Percentiles rank a stretch among this genome's conserved stretches.
Conservation (phyloP, 1,140 invertebrate genomes). For the Diploscapter pachys region DNA sequence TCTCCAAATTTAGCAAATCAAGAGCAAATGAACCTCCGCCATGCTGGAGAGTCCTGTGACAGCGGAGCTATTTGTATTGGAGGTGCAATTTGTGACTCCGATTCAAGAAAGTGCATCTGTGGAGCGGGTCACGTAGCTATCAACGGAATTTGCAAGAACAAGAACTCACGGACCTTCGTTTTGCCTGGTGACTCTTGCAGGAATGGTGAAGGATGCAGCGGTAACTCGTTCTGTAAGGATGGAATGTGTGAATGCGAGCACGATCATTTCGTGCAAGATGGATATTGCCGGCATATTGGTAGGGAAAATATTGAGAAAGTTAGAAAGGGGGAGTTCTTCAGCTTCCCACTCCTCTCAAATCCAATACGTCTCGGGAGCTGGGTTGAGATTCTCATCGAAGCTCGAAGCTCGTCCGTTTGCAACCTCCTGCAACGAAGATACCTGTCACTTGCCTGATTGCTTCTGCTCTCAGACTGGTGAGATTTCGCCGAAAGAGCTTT, state of each 20-base stretch:
- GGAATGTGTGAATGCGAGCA: constrained; percentile 35
- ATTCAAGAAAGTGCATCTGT: constrained; percentile 40
- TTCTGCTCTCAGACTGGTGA: constrained; percentile 36
- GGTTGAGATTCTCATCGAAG: constrained; percentile 22
- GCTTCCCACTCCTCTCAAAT: constrained; percentile 9
- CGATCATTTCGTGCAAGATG: constrained; percentile 31
- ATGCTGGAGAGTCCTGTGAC: constrained; percentile 37
- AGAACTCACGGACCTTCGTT: constrained; percentile 27
- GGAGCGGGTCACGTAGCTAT: constrained; percentile 33
- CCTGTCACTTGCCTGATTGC: constrained; percentile 38
- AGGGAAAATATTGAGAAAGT: background rate
- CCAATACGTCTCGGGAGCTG: constrained; percentile 3
- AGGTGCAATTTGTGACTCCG: constrained; percentile 45
- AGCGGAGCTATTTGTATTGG: constrained; percentile 42
- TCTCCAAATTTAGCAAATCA: too few species aligned
- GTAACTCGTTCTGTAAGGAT: constrained; percentile 20
- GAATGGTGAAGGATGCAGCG: constrained; percentile 25
- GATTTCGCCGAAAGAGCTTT: background rate
- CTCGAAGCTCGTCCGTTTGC: constrained; percentile 12
- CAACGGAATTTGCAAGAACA: constrained; percentile 36
- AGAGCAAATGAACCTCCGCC: constrained; percentile 16
- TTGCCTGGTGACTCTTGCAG: constrained; percentile 23
- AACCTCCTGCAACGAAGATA: constrained; percentile 17
- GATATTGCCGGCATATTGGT: constrained; percentile 40
- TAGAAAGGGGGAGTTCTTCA: background rate